Evolutionary conservation across 30 jellyfish, hydroid and myxozoan genomes (phyloP), one percentile per base, ranked within the genome.

Genomic region (Mastigias papua): DNA sequence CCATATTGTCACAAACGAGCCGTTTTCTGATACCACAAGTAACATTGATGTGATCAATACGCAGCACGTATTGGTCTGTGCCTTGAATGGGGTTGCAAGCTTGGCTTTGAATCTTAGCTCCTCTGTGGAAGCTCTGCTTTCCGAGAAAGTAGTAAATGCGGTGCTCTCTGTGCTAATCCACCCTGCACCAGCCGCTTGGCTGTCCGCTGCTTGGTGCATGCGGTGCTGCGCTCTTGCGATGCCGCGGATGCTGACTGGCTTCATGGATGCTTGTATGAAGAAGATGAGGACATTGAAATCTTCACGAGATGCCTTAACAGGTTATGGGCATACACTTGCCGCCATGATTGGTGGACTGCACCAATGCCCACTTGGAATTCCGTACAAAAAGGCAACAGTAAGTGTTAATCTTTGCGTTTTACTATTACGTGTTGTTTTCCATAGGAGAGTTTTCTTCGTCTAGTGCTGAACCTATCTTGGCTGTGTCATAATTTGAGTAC

Each of bases 131-230:
- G 31, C 97, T 21, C 76, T 90, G 1, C 29, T 95, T 68, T 48
- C 92, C 48, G 95, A 87, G 10, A 82, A 54, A n/a, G 87, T 95
- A 16, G 78, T 78, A 20, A 91, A 73, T 48, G 96, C 99, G 16
- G 95, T 95, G 20, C 86, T 95, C 72, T 95, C 99, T 13, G 97
- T 97, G 23, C 80, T 95, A 60, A 95, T 90, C 16, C 99, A 95
- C 68, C 99, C 98, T 29, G 97, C 97, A 54, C 99, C 99, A 1
- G 99, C 99, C 64, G 98, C 97, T 3, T 90, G 98, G 97, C 94
- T 95, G 81, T 86, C 99, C 30, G 99, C 98, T 79, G 99, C 99
- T 20, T 95, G 99, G 99, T 95, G 98, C 73, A 86, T 95, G 79
- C 87, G 99, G 62, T 86, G 97, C 72, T 95, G 98, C 77, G 89